phyloP scores from a whole-genome alignment of 2,888 invertebrate species.

The Drosophila anomalipes region DNA sequence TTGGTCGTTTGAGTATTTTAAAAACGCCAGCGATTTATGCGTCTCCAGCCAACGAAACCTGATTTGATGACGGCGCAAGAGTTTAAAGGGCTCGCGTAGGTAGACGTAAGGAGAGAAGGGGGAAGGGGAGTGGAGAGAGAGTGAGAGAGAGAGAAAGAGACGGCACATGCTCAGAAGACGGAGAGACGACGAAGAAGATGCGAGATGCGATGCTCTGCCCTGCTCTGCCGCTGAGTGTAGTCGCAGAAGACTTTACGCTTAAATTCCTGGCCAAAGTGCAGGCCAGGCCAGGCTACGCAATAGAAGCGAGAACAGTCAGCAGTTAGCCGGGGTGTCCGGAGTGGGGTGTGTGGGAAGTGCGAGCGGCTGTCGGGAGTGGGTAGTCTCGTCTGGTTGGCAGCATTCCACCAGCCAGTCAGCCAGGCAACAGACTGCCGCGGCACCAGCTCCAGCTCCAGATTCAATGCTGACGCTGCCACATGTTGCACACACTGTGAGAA shows the following conservation, averaged over 20 bases:
- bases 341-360: conserved; percentile 1
- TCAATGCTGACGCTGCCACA: conserved; percentile 61
- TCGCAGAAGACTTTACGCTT: conserved; percentile 43
- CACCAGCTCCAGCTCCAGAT: not conserved
- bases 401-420: conserved; percentile 37
- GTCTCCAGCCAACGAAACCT: conserved; percentile 69
- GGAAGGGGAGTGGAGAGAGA: not conserved
- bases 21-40: conserved; percentile 75
- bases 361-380: conserved; percentile 11
- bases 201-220: conserved; percentile 2
- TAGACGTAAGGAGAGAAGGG: conserved; percentile 23
- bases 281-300: conserved; percentile 36
- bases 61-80: conserved; percentile 76
- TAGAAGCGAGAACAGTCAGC: conserved; percentile 33
- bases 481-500: conserved; percentile 82
- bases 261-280: conserved; percentile 66
- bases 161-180: conserved; percentile 21
- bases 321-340: not conserved
- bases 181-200: conserved; percentile 12
- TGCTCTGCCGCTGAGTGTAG: conserved; percentile 39
- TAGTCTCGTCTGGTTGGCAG: conserved; percentile 40
- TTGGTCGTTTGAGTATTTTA: conserved; percentile 56
- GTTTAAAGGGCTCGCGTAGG: conserved; percentile 75
- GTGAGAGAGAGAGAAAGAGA: conserved; percentile 10
- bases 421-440: conserved; percentile 13